Evolutionary conservation across 2,797 vertebrate species (phyloP).

Genomic region (Loriculus beryllinus): DNA sequence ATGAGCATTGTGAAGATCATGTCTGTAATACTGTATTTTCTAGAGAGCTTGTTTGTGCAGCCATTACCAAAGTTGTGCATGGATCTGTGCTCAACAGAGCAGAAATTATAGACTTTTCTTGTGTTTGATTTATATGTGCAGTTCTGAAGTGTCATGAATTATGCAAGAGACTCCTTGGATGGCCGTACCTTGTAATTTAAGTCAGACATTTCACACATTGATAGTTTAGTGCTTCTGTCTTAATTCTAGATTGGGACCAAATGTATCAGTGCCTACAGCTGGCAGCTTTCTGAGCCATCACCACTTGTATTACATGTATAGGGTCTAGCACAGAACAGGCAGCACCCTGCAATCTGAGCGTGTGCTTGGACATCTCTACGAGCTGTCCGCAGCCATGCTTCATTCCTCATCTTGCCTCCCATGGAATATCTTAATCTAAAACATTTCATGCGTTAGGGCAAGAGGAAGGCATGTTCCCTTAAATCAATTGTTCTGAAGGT

Average conservation of each 20-base stretch:
- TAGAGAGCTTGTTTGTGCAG: background rate
- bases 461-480: background rate
- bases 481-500: background rate
- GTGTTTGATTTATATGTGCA: background rate
- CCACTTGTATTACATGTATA: too few species aligned
- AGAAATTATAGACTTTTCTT: slow-evolving; percentile 6
- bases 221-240: slow-evolving; percentile 14
- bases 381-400: background rate
- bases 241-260: background rate
- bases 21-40: background rate
- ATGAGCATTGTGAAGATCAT: background rate
- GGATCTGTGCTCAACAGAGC: slow-evolving; percentile 3
- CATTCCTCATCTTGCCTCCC: background rate
- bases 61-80: background rate
- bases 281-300: background rate
- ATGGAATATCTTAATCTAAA: background rate
- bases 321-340: background rate
- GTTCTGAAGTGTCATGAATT: slow-evolving; percentile 21
- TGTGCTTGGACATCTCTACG: background rate
- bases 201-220: background rate
- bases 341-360: background rate
- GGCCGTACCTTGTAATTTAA: slow-evolving; percentile 14
- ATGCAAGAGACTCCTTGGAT: background rate
- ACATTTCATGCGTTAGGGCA: background rate
- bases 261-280: background rate